Base-by-base conservation (phyloP, 2,888 invertebrate species). In the Drosophila rellima region DNA sequence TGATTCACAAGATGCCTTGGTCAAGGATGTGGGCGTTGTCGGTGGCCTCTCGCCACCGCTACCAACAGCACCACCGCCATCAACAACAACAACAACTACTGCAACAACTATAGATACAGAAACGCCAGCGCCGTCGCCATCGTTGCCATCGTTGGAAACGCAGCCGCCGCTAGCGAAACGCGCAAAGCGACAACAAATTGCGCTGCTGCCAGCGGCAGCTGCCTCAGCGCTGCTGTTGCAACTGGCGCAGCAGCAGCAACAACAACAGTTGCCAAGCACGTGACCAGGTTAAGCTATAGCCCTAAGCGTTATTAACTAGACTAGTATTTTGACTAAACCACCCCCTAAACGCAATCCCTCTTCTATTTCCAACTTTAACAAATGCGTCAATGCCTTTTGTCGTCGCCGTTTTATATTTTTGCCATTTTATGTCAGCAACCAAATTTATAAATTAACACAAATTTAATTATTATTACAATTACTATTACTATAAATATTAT, bases 1-100 rank as follows among this genome's bases (percentile, higher is more conserved):
- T 60, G 82, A 82, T 56, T 82, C 82, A 85, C 88, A 83, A 55
- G 82, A 84, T 80, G 82, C 79, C 74, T 78, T 88, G 73, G 74
- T 62, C 54, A 80, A 72, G 51, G 86, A 87, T 68, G 82, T 86
- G 44, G 70, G 80, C 60, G 67, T 85, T 50, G 84, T 85, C 20
- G 84, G 87, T 40, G 83, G 78, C 7, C 26, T 74, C 1, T 63
- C 69, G 39, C 71, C 84, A 10, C 52, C 86, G 7, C n/a, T 56
- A 17, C 15, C 69, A n/a, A 33, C 85, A 13, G 10, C 48, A 17
- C 17, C 66, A 13, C 35, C 51, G 31, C 29, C 35, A 8, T 3
- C 26, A 3, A 6, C n/a, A n/a, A 15, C 45, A 23, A n/a, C 15
- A 37, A 15, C 56, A 20, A 23, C 56, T 15, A 11, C 33, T 10